Percentiles rank a stretch among this genome's conserved stretches.
These are phyloP conservation scores for Patella caerulea DNA, from an alignment of 2,888 invertebrate species.

Conservation along the genomic window DNA sequence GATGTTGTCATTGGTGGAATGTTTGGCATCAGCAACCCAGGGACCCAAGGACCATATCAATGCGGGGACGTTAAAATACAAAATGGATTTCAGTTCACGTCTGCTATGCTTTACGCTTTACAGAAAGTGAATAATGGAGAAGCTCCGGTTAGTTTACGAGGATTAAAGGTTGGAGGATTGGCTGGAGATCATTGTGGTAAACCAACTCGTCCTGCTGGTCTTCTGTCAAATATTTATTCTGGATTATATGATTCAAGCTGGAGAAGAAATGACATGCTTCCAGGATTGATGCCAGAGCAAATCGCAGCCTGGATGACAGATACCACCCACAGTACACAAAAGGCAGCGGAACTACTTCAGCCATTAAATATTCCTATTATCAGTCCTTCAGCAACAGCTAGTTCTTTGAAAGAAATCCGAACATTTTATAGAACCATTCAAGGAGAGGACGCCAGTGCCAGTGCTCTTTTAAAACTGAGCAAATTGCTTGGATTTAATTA, in stretches of 20 bases:
- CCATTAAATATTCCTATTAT: conserved; percentile 73
- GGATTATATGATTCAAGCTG: conserved; percentile 35
- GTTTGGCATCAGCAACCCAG: conserved; percentile 51
- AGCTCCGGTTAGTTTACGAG: conserved; percentile 48
- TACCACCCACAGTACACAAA: conserved; percentile 47
- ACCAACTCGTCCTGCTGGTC: conserved; percentile 45
- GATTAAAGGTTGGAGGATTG: conserved; percentile 54
- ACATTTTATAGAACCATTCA: conserved; percentile 62
- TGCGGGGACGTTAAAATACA: conserved; percentile 47
- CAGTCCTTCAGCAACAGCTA: conserved; percentile 55
- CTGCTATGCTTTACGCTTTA: conserved; percentile 57
- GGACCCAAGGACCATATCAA: conserved; percentile 43
- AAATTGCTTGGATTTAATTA: conserved; percentile 56
- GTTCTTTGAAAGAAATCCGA: conserved; percentile 47
- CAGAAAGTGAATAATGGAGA: conserved; percentile 32
- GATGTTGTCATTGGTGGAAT: conserved; percentile 57
- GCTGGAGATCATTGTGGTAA: conserved; percentile 61
- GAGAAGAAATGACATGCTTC: conserved; percentile 15
- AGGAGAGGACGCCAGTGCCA: conserved; percentile 54
- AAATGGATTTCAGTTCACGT: conserved; percentile 55
- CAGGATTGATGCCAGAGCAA: conserved; percentile 22
- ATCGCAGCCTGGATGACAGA: conserved; percentile 60
- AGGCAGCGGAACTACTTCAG: conserved; percentile 60
- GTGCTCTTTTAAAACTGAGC: conserved; percentile 59
- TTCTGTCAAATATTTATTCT: conserved; percentile 57